These are phyloP conservation scores for Limnephilus lunatus DNA, from an alignment of 2,888 invertebrate genomes.

Conservation along the genomic window DNA sequence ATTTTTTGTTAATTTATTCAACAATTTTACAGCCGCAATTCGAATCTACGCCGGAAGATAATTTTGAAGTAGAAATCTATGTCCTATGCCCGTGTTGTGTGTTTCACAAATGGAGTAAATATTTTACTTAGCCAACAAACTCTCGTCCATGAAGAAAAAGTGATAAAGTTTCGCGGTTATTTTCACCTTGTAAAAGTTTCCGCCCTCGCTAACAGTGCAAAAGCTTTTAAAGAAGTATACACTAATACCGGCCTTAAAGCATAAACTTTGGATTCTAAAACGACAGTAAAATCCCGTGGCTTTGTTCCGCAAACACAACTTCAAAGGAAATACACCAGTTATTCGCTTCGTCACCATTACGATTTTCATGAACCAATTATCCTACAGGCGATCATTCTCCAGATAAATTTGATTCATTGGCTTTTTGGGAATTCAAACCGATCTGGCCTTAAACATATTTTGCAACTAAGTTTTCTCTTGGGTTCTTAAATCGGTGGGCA, in stretches of 20 bases:
- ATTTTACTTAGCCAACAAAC: not conserved
- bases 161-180: slow-evolving; percentile 43
- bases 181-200: slow-evolving; percentile 38
- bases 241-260: slow-evolving; percentile 38
- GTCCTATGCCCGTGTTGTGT: not conserved
- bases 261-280: slow-evolving; percentile 30
- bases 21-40: not conserved
- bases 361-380: not conserved
- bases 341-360: not conserved
- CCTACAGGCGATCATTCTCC: not conserved
- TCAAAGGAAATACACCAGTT: not conserved
- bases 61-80: not conserved
- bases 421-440: not conserved
- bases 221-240: slow-evolving; percentile 42
- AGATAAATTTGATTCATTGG: not conserved
- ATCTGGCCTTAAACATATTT: not conserved
- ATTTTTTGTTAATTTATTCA: not conserved
- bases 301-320: slow-evolving; percentile 18
- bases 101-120: not conserved
- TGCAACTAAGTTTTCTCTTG: not conserved
- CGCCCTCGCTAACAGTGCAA: slow-evolving; percentile 11
- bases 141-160: slow-evolving; percentile 31
- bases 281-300: not conserved
- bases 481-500: not conserved
- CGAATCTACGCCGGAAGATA: not conserved